phyloP scores from a whole-genome alignment of 2,888 invertebrate genomes.

The Agonopterix subpropinquella region DNA sequence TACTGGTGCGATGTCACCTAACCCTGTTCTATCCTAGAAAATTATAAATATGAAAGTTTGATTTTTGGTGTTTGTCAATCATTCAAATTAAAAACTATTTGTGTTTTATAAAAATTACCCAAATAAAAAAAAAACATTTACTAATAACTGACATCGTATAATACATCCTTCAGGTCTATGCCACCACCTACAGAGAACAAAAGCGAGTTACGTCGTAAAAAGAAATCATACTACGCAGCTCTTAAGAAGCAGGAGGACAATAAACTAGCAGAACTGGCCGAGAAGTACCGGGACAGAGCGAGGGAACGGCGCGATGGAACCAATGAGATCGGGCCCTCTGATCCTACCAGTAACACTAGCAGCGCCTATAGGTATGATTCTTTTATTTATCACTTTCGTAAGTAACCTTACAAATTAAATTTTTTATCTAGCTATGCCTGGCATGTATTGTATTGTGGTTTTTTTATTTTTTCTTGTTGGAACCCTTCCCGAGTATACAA shows the following conservation, averaged over 20 bases:
- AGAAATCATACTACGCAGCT: constrained; percentile 96
- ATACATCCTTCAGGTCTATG: constrained; percentile 44
- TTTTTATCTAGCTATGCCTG: too few relatives aligned
- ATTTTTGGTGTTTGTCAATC: too few relatives aligned
- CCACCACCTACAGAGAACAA: constrained; percentile 80
- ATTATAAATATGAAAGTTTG: too few relatives aligned
- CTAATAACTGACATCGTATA: too few relatives aligned
- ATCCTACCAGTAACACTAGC: constrained; percentile 88
- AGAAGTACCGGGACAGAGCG: constrained; percentile 94
- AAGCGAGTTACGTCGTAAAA: constrained; percentile 90
- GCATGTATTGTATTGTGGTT: too few relatives aligned
- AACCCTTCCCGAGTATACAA: too few relatives aligned
- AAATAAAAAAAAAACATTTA: too few relatives aligned
- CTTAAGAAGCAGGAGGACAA: constrained; percentile 96
- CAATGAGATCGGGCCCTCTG: constrained; percentile 87
- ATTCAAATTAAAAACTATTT: too few relatives aligned
- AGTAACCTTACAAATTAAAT: not conserved
- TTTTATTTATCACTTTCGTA: not conserved
- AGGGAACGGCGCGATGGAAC: constrained; percentile 92
- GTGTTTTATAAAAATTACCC: too few relatives aligned
- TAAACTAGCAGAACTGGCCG: constrained; percentile 93
- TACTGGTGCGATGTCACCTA: too few relatives aligned
- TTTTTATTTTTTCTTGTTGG: too few relatives aligned
- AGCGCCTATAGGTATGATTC: constrained; percentile 80
- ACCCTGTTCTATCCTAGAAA: too few relatives aligned